A percentile compares a stretch with the other conserved stretches of the same genome.
phyloP scores from a whole-genome alignment of 2,113 vertebrate genomes.

The Hemiprocne comata region DNA sequence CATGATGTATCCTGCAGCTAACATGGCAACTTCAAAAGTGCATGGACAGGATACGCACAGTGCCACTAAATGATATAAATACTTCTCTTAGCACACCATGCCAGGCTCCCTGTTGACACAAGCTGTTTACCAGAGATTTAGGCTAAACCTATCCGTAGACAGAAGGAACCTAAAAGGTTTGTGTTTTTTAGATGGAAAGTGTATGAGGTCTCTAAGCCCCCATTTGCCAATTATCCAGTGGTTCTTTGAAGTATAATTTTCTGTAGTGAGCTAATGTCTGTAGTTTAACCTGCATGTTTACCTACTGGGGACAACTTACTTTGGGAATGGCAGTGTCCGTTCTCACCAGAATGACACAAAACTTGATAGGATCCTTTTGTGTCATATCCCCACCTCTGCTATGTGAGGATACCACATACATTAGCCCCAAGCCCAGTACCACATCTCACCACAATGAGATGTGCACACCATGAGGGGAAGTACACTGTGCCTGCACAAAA shows the following conservation, averaged over 20 bases:
- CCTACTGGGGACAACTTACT: background rate
- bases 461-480: background rate
- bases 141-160: background rate
- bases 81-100: background rate
- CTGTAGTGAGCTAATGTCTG: background rate
- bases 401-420: fast-evolving
- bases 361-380: background rate
- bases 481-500: background rate
- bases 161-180: slow-evolving; percentile 3
- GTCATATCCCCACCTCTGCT: background rate
- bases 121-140: slow-evolving; percentile 16
- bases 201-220: background rate
- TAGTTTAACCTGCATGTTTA: background rate
- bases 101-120: background rate
- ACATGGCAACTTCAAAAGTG: background rate
- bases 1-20: background rate
- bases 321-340: background rate
- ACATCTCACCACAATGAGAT: background rate
- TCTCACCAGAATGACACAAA: background rate
- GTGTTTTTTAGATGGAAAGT: background rate
- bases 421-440: background rate
- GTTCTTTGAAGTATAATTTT: background rate
- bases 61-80: background rate
- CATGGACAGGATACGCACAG: background rate
- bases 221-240: background rate